Evolutionary conservation across 2,888 invertebrate genomes (phyloP).

Genomic region (Crematogaster levior): DNA sequence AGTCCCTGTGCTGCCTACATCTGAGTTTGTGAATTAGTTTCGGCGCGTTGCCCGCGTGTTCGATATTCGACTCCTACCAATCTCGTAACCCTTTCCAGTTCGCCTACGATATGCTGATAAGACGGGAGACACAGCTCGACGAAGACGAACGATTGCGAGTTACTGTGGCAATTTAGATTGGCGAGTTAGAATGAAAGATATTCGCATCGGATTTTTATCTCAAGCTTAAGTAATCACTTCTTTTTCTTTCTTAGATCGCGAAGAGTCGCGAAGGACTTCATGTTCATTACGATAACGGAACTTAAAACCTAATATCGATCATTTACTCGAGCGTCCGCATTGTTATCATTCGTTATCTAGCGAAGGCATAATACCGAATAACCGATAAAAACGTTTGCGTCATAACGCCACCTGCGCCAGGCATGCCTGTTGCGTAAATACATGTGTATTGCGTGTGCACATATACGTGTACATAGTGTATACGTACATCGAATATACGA

Average conservation of each 20-base stretch:
- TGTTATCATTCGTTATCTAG: conserved; percentile 49
- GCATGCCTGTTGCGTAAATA: conserved; percentile 75
- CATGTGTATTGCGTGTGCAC: not conserved
- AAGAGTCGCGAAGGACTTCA: not conserved
- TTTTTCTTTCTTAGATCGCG: not conserved
- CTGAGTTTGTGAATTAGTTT: conserved; percentile 52
- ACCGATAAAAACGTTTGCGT: conserved; percentile 74
- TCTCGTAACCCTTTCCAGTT: conserved; percentile 41
- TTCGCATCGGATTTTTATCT: not conserved
- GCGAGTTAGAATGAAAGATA: not conserved
- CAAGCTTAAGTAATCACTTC: not conserved
- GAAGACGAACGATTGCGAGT: not conserved
- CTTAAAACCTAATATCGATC: not conserved
- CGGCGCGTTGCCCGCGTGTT: conserved; percentile 24
- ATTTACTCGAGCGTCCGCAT: conserved; percentile 5
- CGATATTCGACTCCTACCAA: conserved; percentile 32
- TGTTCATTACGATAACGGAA: not conserved
- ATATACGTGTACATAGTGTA: not conserved
- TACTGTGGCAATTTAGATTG: not conserved
- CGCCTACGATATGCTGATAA: conserved; percentile 41
- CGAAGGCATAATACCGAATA: conserved; percentile 49
- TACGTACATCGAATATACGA: conserved; percentile 1
- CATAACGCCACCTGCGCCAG: conserved; percentile 78
- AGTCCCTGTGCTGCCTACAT: conserved; percentile 64
- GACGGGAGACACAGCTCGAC: not conserved